Conservation (phyloP, 2,888 invertebrate species). For the Cerceris rybyensis region DNA sequence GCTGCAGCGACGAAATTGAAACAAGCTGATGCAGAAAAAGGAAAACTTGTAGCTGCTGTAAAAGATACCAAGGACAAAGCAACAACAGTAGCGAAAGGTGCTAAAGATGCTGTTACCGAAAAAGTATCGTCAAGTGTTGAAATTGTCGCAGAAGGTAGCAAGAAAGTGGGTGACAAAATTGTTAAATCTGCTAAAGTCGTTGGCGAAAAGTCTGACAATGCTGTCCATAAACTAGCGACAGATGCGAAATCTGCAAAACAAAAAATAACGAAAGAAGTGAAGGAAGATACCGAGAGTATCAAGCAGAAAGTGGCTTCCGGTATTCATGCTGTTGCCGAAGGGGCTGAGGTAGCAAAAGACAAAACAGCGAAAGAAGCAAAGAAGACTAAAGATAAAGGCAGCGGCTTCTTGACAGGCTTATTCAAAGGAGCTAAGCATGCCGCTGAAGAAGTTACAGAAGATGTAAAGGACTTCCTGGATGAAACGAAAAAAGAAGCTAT, state of each 20-base stretch:
- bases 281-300: constrained; percentile 35
- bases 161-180: constrained; percentile 24
- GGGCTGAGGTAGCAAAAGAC: constrained; percentile 54
- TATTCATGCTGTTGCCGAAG: constrained; percentile 52
- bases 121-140: constrained; percentile 63
- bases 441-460: constrained; percentile 63
- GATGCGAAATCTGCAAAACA: constrained; percentile 59
- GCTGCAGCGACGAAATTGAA: not conserved
- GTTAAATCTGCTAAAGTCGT: constrained; percentile 46
- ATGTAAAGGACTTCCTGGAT: constrained; percentile 67
- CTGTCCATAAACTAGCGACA: constrained; percentile 20
- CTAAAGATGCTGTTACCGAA: constrained; percentile 43
- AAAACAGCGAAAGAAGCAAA: constrained; percentile 48
- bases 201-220: constrained; percentile 75
- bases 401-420: constrained; percentile 70
- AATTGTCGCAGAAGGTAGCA: constrained; percentile 9
- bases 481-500: constrained; percentile 67
- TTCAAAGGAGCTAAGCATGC: constrained; percentile 71
- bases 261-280: constrained; percentile 77
- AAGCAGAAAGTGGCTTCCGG: constrained; percentile 55
- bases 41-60: constrained; percentile 13
- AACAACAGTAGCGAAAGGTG: constrained; percentile 37
- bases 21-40: constrained; percentile 7
- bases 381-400: constrained; percentile 57
- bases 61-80: constrained; percentile 57